Percentiles rank a stretch among this genome's conserved stretches.
phyloP scores from a whole-genome alignment of 2,888 invertebrate genomes.

The Heteropelma amictum region DNA sequence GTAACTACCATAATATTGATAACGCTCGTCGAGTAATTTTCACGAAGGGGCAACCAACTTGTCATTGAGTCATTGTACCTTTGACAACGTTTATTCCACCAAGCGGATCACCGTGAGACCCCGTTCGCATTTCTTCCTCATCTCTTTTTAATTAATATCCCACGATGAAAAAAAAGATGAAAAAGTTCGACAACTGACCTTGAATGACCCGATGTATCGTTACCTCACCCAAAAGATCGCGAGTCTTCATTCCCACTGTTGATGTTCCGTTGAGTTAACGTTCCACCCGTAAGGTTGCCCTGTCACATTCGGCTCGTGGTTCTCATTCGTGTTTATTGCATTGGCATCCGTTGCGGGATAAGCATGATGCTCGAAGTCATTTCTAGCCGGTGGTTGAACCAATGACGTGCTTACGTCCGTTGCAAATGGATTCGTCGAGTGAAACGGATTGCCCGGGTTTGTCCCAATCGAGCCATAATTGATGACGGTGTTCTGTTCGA shows the following conservation, averaged over 20 bases:
- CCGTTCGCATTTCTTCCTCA: slow-evolving; percentile 26
- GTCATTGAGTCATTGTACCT: background rate
- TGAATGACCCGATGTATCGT: slow-evolving; percentile 10
- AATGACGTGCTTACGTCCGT: slow-evolving; percentile 69
- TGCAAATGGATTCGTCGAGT: slow-evolving; percentile 74
- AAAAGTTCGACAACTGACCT: slow-evolving; percentile 44
- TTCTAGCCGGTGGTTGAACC: slow-evolving; percentile 78
- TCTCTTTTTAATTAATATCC: background rate
- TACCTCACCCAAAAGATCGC: background rate
- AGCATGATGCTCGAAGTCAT: slow-evolving; percentile 79
- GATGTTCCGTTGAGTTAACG: slow-evolving; percentile 42
- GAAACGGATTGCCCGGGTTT: slow-evolving; percentile 62
- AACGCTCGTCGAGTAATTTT: slow-evolving; percentile 43
- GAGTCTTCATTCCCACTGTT: slow-evolving; percentile 55
- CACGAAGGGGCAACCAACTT: background rate
- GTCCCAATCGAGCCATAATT: slow-evolving; percentile 74
- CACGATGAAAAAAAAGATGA: slow-evolving; percentile 17
- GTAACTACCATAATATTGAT: slow-evolving; percentile 16
- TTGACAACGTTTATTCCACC: background rate
- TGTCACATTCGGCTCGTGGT: background rate
- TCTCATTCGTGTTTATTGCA: slow-evolving; percentile 19
- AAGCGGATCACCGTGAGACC: slow-evolving; percentile 55
- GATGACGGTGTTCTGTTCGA: slow-evolving; percentile 62
- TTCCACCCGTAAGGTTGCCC: slow-evolving; percentile 42
- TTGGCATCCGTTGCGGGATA: slow-evolving; percentile 17